Percentiles rank a stretch among this genome's conserved stretches.
phyloP scores from a whole-genome alignment of 2,797 vertebrate genomes.

The Falco novaeseelandiae region DNA sequence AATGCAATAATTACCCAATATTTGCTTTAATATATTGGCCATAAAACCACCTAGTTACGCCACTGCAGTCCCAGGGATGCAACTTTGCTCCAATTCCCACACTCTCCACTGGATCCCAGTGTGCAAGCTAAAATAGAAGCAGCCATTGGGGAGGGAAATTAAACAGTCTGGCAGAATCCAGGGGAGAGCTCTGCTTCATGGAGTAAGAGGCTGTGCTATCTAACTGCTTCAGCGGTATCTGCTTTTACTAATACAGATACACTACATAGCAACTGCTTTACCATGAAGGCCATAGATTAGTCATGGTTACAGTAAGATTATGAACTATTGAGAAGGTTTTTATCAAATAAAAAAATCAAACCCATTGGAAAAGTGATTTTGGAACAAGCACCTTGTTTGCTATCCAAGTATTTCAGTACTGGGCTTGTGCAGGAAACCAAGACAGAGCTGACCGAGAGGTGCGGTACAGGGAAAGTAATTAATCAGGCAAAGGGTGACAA shows the following conservation, averaged over 20 bases:
- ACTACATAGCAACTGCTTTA: background rate
- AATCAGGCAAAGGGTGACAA: background rate
- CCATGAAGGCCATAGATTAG: background rate
- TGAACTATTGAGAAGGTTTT: background rate
- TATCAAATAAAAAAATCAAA: background rate
- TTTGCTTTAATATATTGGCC: background rate
- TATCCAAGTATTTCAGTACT: background rate
- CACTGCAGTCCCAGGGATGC: background rate
- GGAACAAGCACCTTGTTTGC: background rate
- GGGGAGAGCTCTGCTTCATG: background rate
- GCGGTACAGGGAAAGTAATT: background rate
- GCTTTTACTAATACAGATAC: background rate
- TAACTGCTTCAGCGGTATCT: background rate
- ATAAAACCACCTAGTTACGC: background rate
- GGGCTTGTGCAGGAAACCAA: background rate
- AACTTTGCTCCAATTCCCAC: slow-evolving; percentile 3
- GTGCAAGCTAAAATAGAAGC: background rate
- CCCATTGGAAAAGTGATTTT: background rate
- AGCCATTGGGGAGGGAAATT: background rate
- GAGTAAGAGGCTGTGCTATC: background rate
- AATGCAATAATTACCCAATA: background rate
- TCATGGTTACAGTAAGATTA: background rate
- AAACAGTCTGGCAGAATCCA: background rate
- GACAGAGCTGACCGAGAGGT: background rate
- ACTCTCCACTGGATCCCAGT: background rate